phyloP scores from a whole-genome alignment of 2,888 invertebrate species.

The Eristalinus aeneus region DNA sequence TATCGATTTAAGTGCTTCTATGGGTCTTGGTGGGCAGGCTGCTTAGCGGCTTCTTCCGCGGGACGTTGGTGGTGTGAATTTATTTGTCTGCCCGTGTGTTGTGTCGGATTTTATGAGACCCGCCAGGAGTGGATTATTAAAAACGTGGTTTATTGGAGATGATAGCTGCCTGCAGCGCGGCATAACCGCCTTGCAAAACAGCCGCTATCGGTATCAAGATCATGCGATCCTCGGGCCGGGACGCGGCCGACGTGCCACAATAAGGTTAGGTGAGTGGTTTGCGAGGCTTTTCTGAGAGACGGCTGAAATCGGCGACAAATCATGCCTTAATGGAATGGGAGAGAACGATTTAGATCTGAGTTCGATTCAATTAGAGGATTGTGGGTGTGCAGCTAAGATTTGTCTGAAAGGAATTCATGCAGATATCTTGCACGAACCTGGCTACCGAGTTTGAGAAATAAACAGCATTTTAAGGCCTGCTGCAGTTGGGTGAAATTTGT shows the following conservation, averaged over 20 bases:
- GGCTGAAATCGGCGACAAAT: neutral
- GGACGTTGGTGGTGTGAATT: constrained; percentile 57
- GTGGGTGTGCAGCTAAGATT: neutral
- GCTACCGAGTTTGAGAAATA: too few species aligned
- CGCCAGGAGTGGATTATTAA: constrained; percentile 57
- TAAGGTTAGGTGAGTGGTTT: neutral
- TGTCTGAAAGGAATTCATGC: neutral
- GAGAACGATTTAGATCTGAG: neutral
- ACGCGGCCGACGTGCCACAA: neutral
- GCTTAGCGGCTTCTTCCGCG: neutral
- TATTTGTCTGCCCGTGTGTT: constrained; percentile 47
- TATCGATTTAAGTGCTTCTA: constrained; percentile 60
- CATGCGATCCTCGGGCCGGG: neutral
- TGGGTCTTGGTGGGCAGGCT: constrained; percentile 24
- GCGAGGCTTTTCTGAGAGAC: neutral
- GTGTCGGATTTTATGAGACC: constrained; percentile 43
- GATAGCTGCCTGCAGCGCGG: constrained; percentile 36
- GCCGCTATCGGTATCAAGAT: constrained; percentile 11
- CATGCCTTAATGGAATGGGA: neutral
- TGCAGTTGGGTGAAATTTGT: too few species aligned
- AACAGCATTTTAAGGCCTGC: too few species aligned
- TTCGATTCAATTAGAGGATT: neutral
- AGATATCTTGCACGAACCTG: too few species aligned
- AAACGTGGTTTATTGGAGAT: constrained; percentile 62
- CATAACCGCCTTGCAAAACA: neutral